These are phyloP conservation scores for Arctia plantaginis DNA, from an alignment of 2,888 invertebrate genomes.

Conservation along the genomic window DNA sequence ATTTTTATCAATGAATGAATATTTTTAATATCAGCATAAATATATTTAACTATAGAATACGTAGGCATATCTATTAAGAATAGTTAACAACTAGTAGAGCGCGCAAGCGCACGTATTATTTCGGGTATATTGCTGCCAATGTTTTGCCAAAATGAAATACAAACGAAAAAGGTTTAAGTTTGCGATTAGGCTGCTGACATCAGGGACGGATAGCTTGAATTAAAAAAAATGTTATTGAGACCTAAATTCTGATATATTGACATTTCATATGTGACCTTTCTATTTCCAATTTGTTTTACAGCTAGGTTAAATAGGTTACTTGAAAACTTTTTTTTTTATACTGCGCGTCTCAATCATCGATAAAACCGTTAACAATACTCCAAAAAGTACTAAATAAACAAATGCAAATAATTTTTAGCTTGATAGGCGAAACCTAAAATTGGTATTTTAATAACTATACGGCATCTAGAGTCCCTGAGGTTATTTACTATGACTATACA, in stretches of 20 bases:
- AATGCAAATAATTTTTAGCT: too few species aligned
- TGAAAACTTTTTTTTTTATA: background rate
- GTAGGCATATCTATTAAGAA: background rate
- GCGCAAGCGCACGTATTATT: background rate
- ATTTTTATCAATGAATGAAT: background rate
- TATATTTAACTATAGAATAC: background rate
- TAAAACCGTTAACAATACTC: too few species aligned
- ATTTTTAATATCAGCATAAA: too few species aligned
- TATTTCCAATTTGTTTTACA: background rate
- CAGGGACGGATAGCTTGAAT: too few species aligned
- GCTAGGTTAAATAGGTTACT: background rate
- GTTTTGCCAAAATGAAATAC: background rate
- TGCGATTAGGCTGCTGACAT: background rate
- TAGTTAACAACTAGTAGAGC: background rate
- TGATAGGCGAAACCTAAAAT: too few species aligned
- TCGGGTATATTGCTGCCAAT: background rate
- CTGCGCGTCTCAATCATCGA: too few species aligned
- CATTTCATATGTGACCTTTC: background rate
- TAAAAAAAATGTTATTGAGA: too few species aligned
- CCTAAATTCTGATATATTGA: too few species aligned
- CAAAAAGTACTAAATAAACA: too few species aligned
- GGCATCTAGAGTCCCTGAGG: too few species aligned
- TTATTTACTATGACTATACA: too few species aligned
- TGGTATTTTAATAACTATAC: too few species aligned
- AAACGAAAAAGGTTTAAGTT: background rate